Evolutionary conservation across 2,113 vertebrate species (phyloP).

Genomic region (Archocentrus centrarchus): DNA sequence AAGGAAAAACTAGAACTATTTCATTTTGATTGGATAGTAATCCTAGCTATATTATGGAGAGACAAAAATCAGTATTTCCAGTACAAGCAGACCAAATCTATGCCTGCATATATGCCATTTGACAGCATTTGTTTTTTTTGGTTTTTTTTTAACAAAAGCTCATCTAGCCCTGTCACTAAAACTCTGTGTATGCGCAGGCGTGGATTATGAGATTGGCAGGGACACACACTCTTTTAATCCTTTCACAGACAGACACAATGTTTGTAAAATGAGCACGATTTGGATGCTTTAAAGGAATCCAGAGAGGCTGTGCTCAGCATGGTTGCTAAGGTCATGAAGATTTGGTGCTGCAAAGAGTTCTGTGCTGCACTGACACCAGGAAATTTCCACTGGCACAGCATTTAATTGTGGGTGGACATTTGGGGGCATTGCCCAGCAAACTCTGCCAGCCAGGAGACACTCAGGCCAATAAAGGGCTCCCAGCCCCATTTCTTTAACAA

Average conservation of each 20-base stretch:
- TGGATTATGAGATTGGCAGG: constrained; percentile 2
- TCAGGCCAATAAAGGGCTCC: neutral
- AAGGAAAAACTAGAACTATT: too few species aligned
- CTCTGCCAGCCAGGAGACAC: constrained; percentile 17
- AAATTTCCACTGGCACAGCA: constrained; percentile 68
- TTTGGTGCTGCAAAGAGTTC: constrained; percentile 8
- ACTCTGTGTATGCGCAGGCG: neutral
- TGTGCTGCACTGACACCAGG: constrained; percentile 54
- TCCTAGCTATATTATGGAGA: too few species aligned
- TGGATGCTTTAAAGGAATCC: neutral
- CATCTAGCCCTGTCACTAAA: neutral
- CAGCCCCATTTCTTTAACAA: constrained; percentile 7
- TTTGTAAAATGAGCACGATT: neutral
- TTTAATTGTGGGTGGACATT: constrained; percentile 44
- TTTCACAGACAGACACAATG: neutral
- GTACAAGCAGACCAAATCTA: too few species aligned
- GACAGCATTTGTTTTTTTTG: neutral
- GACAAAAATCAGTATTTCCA: neutral
- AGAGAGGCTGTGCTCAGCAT: neutral
- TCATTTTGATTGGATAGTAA: too few species aligned
- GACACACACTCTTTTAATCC: constrained; percentile 18
- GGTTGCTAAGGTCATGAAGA: constrained; percentile 37
- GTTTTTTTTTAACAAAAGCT: neutral
- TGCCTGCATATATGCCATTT: neutral
- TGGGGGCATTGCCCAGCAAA: constrained; percentile 24